Evolutionary conservation across 1,140 invertebrate genomes (phyloP).

Genomic region (Drosophila ironensis): DNA sequence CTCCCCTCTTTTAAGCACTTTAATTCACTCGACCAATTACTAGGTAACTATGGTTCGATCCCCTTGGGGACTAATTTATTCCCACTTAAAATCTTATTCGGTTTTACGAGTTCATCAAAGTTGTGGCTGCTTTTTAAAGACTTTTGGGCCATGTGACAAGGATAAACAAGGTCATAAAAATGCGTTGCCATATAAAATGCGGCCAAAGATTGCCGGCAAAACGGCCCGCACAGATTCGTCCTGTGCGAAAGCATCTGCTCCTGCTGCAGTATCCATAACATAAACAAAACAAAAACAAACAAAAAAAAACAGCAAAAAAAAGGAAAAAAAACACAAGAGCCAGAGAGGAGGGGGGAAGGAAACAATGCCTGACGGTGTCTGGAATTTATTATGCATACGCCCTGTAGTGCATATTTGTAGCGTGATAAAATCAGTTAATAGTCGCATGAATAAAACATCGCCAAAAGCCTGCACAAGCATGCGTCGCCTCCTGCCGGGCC

Average conservation of each 20-base stretch:
- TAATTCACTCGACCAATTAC: background rate
- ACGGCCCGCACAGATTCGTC: constrained; percentile 48
- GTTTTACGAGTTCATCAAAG: constrained; percentile 77
- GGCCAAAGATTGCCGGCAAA: constrained; percentile 44
- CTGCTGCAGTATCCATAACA: constrained; percentile 14
- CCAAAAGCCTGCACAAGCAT: constrained; percentile 13
- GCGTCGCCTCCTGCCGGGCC: background rate
- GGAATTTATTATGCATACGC: constrained; percentile 77
- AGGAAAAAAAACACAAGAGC: background rate
- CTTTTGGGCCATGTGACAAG: constrained; percentile 64
- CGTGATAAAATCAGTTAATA: constrained; percentile 79
- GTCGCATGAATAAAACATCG: constrained; percentile 72
- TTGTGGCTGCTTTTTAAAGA: constrained; percentile 66
- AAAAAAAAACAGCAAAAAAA: background rate
- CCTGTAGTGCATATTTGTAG: constrained; percentile 76
- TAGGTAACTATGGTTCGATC: constrained; percentile 33
- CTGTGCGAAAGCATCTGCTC: constrained; percentile 7
- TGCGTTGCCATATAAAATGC: constrained; percentile 31
- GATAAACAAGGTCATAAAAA: constrained; percentile 77
- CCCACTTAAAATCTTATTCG: constrained; percentile 33
- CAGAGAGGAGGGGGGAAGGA: background rate
- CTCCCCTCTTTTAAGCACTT: background rate
- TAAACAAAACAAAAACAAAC: constrained; percentile 15
- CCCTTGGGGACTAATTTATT: constrained; percentile 20
- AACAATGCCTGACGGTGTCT: constrained; percentile 44